phyloP scores from a whole-genome alignment of 2,888 invertebrate genomes.

The Ornithoptera alexandrae region DNA sequence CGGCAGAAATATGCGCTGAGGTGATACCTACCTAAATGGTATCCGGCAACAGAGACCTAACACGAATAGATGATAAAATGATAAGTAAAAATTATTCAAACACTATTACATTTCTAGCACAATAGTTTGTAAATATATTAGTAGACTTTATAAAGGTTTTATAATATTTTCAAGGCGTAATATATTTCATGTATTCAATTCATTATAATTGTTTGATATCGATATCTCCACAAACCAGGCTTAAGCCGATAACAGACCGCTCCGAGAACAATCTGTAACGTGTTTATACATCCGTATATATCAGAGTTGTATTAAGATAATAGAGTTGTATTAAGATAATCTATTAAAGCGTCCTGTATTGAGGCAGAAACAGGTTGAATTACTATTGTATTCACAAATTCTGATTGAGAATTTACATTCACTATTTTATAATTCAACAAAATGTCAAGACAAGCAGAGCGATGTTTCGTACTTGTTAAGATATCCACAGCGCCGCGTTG shows the following conservation, averaged over 20 bases:
- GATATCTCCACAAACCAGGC: constrained; percentile 4
- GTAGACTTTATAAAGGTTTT: neutral
- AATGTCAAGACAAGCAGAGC: too few species aligned
- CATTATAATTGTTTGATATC: constrained; percentile 5
- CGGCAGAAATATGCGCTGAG: too few species aligned
- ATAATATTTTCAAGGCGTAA: neutral
- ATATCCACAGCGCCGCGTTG: too few species aligned
- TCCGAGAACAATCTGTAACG: constrained; percentile 4
- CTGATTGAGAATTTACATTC: neutral
- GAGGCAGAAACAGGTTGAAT: neutral
- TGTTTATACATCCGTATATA: constrained; percentile 1
- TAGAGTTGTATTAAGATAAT: constrained; percentile 2
- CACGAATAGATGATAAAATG: too few species aligned
- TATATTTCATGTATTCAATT: constrained; percentile 1
- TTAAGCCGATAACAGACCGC: constrained; percentile 10
- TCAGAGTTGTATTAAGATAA: constrained; percentile 1
- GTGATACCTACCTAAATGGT: too few species aligned
- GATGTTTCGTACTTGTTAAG: too few species aligned
- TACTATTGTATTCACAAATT: neutral
- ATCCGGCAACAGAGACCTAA: too few species aligned
- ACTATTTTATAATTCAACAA: neutral
- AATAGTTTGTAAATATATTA: too few species aligned
- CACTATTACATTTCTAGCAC: too few species aligned
- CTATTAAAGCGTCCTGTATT: neutral
- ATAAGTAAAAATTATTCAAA: too few species aligned